Evolutionary conservation across 2,797 vertebrate genomes (phyloP).

Genomic region (Alauda arvensis): DNA sequence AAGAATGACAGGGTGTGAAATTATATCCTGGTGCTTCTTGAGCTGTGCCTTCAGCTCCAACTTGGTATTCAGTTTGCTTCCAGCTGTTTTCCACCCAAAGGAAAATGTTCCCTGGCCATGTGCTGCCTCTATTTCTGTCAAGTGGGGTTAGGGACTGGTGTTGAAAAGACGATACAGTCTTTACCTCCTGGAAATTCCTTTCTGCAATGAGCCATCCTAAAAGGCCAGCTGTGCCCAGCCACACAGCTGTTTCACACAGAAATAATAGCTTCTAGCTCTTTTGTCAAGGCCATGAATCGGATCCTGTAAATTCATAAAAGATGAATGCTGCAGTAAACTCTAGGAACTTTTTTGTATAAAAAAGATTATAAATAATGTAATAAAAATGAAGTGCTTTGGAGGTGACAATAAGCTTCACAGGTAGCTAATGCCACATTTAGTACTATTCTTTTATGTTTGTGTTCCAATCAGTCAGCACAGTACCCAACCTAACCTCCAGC

Average conservation of each 20-base stretch:
- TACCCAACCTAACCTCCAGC: background rate
- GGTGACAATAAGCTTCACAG: background rate
- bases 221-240: conserved; percentile 6
- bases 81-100: background rate
- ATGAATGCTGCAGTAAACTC: background rate
- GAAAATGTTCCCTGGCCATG: background rate
- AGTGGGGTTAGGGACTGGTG: background rate
- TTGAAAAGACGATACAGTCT: background rate
- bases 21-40: background rate
- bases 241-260: background rate
- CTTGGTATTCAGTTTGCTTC: background rate
- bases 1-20: background rate
- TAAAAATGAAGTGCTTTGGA: background rate
- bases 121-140: conserved; percentile 13
- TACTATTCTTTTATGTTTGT: background rate
- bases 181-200: conserved; percentile 19
- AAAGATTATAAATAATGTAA: background rate
- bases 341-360: background rate
- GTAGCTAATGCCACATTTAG: background rate
- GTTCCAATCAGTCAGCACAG: background rate
- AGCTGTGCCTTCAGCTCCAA: background rate
- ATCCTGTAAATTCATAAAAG: background rate
- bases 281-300: background rate
- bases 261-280: background rate
- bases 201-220: background rate